Base-by-base conservation (phyloP, 2,797 vertebrate species). In the Pseudocheirus occidentalis region DNA sequence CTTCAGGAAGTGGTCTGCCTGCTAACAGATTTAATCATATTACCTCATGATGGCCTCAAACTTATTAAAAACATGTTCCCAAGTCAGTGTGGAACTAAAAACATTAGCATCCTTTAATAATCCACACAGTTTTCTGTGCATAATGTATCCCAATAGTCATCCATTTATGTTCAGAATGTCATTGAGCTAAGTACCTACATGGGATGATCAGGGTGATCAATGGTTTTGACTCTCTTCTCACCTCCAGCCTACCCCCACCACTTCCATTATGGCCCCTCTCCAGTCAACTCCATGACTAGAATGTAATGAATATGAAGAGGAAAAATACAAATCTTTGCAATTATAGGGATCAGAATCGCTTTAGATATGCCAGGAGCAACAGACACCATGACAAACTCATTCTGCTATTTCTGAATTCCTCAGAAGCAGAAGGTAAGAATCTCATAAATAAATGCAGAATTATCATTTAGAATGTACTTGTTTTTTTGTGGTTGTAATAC, bases 311-410 rank as follows among this genome's bases (percentile, higher is more conserved):
- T 11, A 54, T 54, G 91, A 92, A 90, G 55, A 29, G 9, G 92
- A 94, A 54, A 12, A 91, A 55, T 55, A 93, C 34, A 92, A 73
- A 56, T 29, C 11, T 58, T 95, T 50, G 12, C 4, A 59, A 55
- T 50, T 52, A 94, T 46, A 66, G 94, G 89, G 27, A 73, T n/a
- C 6, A 3, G 16, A 50, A 3, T 91, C 58, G 11, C 54, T 92
- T 95, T 91, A 59, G 12, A 96, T 95, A 93, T 93, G 46, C 62
- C 95, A 97, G 54, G 59, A 95, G 54, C 4, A 95, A 73, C 66
- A 94, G 81, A 92, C 46, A 92, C 0, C 12, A 13, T 27, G 16
- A 18, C 34, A 87, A 55, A 58, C 31, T 14, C n/a, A 92, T 40
- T 46, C n/a, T 1, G 2, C 13, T 81, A 5, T 6, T 92, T 92